phyloP scores from a whole-genome alignment of 2,113 vertebrate genomes.

The Baryphthengus martii region DNA sequence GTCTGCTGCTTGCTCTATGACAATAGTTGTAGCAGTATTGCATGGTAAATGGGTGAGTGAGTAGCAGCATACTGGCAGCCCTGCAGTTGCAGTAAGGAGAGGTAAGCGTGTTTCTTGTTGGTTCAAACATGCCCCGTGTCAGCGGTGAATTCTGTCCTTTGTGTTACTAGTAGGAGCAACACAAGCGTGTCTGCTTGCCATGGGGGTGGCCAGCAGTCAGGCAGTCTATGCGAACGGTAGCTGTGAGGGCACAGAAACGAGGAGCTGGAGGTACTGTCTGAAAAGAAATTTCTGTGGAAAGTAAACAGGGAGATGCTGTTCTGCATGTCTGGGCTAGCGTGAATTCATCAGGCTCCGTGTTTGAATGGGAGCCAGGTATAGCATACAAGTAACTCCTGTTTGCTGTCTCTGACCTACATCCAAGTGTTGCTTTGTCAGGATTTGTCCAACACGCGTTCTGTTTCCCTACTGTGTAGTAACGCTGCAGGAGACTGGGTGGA shows the following conservation, averaged over 20 bases:
- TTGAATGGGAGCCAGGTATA: constrained; percentile 33
- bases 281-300: neutral
- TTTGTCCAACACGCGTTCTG: neutral
- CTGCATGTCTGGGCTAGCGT: constrained; percentile 40
- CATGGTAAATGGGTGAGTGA: neutral
- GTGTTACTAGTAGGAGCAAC: neutral
- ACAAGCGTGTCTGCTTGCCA: neutral
- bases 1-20: neutral
- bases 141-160: neutral
- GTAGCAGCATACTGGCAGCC: neutral
- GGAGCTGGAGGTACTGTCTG: neutral
- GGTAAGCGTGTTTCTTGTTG: rapidly evolving
- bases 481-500: neutral
- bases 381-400: constrained; percentile 34
- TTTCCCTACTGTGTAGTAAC: neutral
- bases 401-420: constrained; percentile 56
- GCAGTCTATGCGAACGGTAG: neutral
- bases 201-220: neutral
- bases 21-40: neutral
- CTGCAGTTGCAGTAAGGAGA: neutral
- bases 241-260: neutral
- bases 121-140: neutral
- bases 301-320: neutral
- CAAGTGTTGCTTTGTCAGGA: constrained; percentile 48
- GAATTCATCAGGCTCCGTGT: neutral